Evolutionary conservation across 1,140 invertebrate genomes (phyloP), one percentile per base, ranked within the genome.

Genomic region (Drosophila lacteicornis): DNA sequence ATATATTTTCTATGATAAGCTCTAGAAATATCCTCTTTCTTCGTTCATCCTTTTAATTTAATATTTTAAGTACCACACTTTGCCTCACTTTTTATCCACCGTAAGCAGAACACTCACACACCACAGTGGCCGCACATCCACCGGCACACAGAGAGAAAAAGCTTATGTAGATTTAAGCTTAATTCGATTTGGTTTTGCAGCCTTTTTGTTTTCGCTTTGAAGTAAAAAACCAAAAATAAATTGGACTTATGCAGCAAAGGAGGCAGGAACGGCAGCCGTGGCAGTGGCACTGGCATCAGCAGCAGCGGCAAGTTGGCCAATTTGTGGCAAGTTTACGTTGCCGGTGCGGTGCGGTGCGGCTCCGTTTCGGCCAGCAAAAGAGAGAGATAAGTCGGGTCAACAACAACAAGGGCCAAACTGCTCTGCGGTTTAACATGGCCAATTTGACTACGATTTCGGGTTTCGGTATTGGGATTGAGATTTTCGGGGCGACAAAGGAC

Each of bases 301-400:
- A 71, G 49, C 60, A 53, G 60, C 66, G 67, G 68, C 79, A 82
- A 83, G 58, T 81, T 65, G 77, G 80, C 83, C 83, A 87, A 88
- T 87, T 87, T 87, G 83, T 83, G 83, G 84, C 83, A 87, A 88
- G 84, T 88, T 87, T 88, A 84, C 71, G 83, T 87, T 88, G 79
- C 75, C 82, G 74, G 53, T 76, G 68, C 68, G 47, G 66, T 55
- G 68, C 68, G 47, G 66, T 55, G 69, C 38, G 49, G 57, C 71
- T 76, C 67, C 70, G 73, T 75, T 82, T 67, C 70, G 70, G 66
- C 66, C 78, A 81, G 30, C 33, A 17, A 19, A 17, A 56, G 8
- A 76, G 68, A 87, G 75, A 88, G 51, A 88, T 82, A 88, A 86
- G 80, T 80, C 85, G 80, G 75, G 75, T 78, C 84, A 88, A 80